Evolutionary conservation across 2,888 invertebrate species (phyloP), one percentile per base, ranked within the genome.

Genomic region (Papilio protenor): DNA sequence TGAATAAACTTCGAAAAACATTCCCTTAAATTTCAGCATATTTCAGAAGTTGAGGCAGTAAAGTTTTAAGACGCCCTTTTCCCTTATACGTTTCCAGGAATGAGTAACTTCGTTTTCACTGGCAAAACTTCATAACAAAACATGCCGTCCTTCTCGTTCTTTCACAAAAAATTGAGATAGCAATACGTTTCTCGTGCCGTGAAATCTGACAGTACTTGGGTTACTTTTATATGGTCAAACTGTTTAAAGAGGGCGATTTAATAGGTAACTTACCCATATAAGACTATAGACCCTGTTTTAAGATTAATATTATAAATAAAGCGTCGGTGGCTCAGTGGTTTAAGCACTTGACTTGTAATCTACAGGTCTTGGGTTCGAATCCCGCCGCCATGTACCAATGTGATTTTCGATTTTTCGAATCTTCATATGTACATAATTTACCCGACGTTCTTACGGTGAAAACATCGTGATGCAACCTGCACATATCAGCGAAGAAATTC

Each of bases 191-290:
- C n/a, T 55, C n/a, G 18, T 52, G 8, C n/a, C n/a, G 8, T 55
- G 55, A 11, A 18, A n/a, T n/a, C 55, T 1, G 10, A 55, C 10
- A 8, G 10, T 69, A 21, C 69, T 45, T 21, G 45, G 11, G 69
- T 69, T 69, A 69, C 45, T 69, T 69, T 69, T 47, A 69, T 69
- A 69, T 14, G 21, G 2, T 69, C 69, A 16, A 69, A 45, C 21
- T 45, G 21, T 45, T 69, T 69, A n/a, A 61, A 61, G 45, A 40
- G 18, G 66, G 16, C n/a, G 18, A 66, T n/a, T 66, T 66, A 40
- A 33, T 27, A 33, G 23, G 14, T 64, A 27, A 18, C 33, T 69
- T 18, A 47, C 21, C 47, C 45, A 45, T 69, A 45, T 69, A 45
- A 21, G 21, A 45, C 11, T 21, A 2, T 16, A 45, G 21, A 69